These are phyloP conservation scores for Pachymerium ferrugineum DNA, from an alignment of 2,888 invertebrate genomes.

Conservation along the genomic window DNA sequence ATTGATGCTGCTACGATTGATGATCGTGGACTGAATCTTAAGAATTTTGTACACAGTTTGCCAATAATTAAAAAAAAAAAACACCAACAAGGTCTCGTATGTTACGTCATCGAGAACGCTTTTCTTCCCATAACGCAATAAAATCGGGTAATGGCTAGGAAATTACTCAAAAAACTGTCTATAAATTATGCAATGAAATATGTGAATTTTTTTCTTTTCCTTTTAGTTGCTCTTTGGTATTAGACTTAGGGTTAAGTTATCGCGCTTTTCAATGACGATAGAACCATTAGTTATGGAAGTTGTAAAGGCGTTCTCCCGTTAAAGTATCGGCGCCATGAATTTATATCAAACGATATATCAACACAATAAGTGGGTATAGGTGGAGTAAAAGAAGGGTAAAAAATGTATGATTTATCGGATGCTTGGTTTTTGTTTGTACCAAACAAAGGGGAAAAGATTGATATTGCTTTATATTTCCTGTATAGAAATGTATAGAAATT, in stretches of 20 bases:
- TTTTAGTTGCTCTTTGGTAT: neutral
- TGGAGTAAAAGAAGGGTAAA: no score
- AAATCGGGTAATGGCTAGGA: no score
- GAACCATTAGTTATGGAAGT: conserved; percentile 27
- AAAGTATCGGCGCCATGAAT: conserved; percentile 16
- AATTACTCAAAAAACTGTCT: no score
- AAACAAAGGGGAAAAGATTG: conserved; percentile 13
- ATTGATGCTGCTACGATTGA: neutral
- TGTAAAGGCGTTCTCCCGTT: conserved; percentile 1
- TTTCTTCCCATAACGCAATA: neutral
- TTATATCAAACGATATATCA: conserved; percentile 20
- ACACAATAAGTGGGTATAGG: conserved; percentile 12
- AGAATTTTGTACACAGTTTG: no score
- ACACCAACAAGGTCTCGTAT: no score
- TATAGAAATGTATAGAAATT: neutral
- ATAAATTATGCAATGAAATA: neutral
- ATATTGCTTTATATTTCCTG: conserved; percentile 1
- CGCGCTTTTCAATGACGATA: neutral
- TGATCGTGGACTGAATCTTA: neutral
- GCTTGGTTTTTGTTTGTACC: conserved; percentile 2
- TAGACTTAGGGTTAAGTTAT: neutral
- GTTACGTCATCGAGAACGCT: neutral
- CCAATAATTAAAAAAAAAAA: no score
- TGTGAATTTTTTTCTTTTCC: neutral
- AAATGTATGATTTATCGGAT: conserved; percentile 1